These are phyloP conservation scores for Vandiemenella viatica DNA, from an alignment of 2,888 invertebrate genomes.

Conservation along the genomic window DNA sequence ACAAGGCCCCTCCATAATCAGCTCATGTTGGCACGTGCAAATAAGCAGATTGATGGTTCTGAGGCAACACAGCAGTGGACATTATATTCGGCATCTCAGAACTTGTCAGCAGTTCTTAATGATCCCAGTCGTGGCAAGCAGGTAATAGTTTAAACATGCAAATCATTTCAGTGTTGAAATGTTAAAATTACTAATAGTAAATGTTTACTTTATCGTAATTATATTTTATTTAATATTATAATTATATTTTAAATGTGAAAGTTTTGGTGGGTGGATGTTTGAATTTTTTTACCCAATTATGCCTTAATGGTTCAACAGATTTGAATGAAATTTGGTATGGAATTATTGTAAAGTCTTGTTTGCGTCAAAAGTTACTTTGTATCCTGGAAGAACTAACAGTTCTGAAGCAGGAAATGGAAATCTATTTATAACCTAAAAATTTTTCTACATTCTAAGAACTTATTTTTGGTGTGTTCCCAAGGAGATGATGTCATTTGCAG, in stretches of 20 bases:
- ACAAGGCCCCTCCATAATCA: slow-evolving; percentile 6
- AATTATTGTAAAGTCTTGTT: too few relatives aligned
- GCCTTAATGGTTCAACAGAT: too few relatives aligned
- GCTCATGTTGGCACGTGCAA: slow-evolving; percentile 1
- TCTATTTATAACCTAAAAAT: too few relatives aligned
- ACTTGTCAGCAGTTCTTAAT: slow-evolving; percentile 87
- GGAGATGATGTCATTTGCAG: too few relatives aligned
- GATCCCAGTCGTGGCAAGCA: slow-evolving; percentile 87
- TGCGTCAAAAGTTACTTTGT: too few relatives aligned
- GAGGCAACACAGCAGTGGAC: slow-evolving; percentile 62
- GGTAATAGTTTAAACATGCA: slow-evolving; percentile 27
- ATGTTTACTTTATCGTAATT: not conserved
- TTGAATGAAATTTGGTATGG: too few relatives aligned
- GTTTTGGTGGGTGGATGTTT: not conserved
- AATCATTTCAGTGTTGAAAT: not conserved
- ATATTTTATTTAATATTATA: not conserved
- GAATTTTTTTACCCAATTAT: too few relatives aligned
- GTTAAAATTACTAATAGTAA: too few relatives aligned
- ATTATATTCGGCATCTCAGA: slow-evolving; percentile 83
- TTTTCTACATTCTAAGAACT: too few relatives aligned
- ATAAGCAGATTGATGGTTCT: slow-evolving; percentile 7
- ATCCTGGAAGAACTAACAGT: too few relatives aligned
- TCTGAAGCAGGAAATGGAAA: too few relatives aligned
- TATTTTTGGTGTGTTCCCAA: too few relatives aligned
- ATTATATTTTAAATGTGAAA: not conserved